A percentile compares a stretch with the other conserved stretches of the same genome.
phyloP scores from a whole-genome alignment of 2,888 invertebrate genomes.

The Drosophila demipolita region DNA sequence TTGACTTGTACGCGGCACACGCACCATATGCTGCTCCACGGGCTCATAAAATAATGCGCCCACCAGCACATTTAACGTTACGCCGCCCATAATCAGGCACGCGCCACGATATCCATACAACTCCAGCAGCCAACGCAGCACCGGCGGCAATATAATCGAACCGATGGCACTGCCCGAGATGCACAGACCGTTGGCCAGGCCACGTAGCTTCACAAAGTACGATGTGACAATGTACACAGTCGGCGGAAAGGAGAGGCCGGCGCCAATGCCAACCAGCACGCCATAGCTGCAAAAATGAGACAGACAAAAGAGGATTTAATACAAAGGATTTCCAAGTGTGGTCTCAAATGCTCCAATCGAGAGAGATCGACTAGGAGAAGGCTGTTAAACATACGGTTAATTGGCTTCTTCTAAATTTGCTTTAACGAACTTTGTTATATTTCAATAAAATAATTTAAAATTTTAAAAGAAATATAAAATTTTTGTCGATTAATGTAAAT shows the following conservation, averaged over 20 bases:
- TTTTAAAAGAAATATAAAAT: neutral
- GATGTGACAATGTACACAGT: slow-evolving; percentile 96
- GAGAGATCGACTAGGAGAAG: neutral
- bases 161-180: slow-evolving; percentile 95
- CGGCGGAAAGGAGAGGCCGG: slow-evolving; percentile 94
- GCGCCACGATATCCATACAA: slow-evolving; percentile 90
- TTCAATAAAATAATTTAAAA: neutral
- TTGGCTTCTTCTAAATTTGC: neutral
- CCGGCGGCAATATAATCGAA: slow-evolving; percentile 93
- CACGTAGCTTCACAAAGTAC: slow-evolving; percentile 92
- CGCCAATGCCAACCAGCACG: slow-evolving; percentile 92
- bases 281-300: slow-evolving; percentile 88
- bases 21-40: slow-evolving; percentile 92
- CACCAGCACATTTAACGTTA: slow-evolving; percentile 93
- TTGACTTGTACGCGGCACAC: slow-evolving; percentile 85
- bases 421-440: neutral
- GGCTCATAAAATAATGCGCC: slow-evolving; percentile 94
- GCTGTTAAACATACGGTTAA: neutral
- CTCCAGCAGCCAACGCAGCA: slow-evolving; percentile 89
- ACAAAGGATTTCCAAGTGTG: neutral
- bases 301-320: neutral
- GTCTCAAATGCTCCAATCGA: neutral
- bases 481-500: neutral
- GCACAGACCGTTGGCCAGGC: slow-evolving; percentile 94
- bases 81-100: slow-evolving; percentile 92